Base-by-base conservation (phyloP, 2,797 vertebrate genomes). In the Pygocentrus nattereri region DNA sequence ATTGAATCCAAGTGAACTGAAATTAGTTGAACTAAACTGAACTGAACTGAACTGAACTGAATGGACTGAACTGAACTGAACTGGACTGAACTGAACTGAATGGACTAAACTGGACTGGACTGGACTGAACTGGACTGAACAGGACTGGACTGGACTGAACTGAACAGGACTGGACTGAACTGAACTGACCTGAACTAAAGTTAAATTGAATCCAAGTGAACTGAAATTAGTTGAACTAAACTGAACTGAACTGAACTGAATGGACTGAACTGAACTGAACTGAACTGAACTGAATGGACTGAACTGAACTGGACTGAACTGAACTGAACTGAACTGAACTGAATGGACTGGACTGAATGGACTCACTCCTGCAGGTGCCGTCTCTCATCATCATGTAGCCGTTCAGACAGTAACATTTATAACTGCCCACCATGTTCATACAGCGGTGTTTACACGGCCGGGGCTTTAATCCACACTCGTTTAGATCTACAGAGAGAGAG, bases 341-440 rank as follows among this genome's bases (percentile, higher is more conserved):
- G 23, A 27, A 30, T 13, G 2, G 0, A 70, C 1, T 70, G 41
- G 25, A 58, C 0, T 21, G 49, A 70, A 41, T 12, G 16, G 25
- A 92, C 95, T 1, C 94, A 99, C 98, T 96, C 85, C 95, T 96
- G 94, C 98, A 99, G 4, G 95, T 96, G 87, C 97, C 97, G 12
- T 99, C 97, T 25, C 95, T 93, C 96, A 96, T 93, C 19, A 96
- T 94, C 96, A 98, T 97, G 93, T 96, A 97, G 77, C 97, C 97
- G 0, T 94, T 97, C 67, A 97, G 95, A 83, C 98, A 99, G 94
- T 97, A 99, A 93, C 98, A 99, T 90, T 99, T 99, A 95, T 96
- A 99, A 91, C 97, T 99, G 90, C 97, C 98, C 0, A 93, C 95
- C 0, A 97, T 98, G 88, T 99, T 99, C 97, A 99, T 97, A 89